Evolutionary conservation across 2,797 vertebrate genomes (phyloP), one percentile per base, ranked within the genome.

Genomic region (Coranthus polyacanthus): DNA sequence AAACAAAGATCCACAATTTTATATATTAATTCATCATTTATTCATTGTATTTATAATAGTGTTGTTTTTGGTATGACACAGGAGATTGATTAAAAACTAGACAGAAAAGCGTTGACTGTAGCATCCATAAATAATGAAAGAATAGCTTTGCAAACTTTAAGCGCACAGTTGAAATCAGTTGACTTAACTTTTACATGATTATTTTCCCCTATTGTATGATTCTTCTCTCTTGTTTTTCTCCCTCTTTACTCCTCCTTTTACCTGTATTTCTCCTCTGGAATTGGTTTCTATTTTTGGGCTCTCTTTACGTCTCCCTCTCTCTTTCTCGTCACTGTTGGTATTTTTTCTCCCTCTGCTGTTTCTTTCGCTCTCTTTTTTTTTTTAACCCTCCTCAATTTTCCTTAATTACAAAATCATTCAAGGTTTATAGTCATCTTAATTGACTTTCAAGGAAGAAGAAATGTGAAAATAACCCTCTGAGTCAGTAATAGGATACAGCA

Each of bases 391-490:
- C 51, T 85, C 72, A 83, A 78, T 84, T 86, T 80, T 81, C 72
- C 47, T 55, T 91, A 91, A 91, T 90, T 89, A 87, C 59, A 68
- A 86, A 91, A 83, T 86, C 82, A 85, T 88, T 89, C 87, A 87
- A 81, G 93, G 95, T 95, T 95, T 93, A 90, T 92, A 93, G 90
- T 93, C 89, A 83, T 85, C 87, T 90, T 93, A 91, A 91, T 92
- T 94, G 79, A 85, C 88, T 86, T 89, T 86, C 88, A 86, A 73
- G 82, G 68, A 81, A 84, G 81, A 84, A 76, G 44, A 85, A 84
- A 87, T 85, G 60, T 79, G 82, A 74, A 84, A 82, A 85, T 79
- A 70, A 72, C 68, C 67, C 52, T 76, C 38, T 37, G 22, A 80
- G 72, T 79, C 68, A 73, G 54, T 72, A 78, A 85, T 52, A 55